Conservation (phyloP, 2,888 invertebrate species). For the Tetanocera ferruginea region DNA sequence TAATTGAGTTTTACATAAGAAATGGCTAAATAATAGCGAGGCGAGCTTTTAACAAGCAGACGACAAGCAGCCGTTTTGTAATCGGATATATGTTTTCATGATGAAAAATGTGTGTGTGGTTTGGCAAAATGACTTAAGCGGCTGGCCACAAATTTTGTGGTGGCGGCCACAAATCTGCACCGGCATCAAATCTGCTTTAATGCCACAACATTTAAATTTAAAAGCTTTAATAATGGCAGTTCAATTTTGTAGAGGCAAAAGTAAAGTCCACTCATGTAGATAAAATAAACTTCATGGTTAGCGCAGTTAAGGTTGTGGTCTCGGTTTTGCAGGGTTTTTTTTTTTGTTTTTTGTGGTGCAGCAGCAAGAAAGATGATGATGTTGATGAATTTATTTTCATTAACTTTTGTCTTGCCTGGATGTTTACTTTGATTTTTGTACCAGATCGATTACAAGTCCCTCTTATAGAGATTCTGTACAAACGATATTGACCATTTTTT, state of each 20-base stretch:
- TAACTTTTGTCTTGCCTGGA: background rate
- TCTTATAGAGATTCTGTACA: background rate
- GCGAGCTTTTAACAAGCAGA: background rate
- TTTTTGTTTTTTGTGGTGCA: background rate
- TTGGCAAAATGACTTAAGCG: background rate
- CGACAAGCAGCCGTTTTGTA: background rate
- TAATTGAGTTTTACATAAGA: slow-evolving; percentile 32
- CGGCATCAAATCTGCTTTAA: background rate
- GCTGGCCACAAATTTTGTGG: background rate
- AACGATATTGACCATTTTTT: background rate
- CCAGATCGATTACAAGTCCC: background rate
- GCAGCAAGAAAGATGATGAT: background rate
- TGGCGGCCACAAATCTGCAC: background rate
- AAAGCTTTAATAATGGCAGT: background rate
- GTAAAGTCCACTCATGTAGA: background rate
- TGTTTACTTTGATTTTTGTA: background rate
- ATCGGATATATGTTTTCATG: background rate
- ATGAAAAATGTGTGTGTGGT: background rate
- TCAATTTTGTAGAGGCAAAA: background rate
- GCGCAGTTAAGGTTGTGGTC: background rate
- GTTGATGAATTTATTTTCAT: slow-evolving; percentile 17
- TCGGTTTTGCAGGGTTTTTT: background rate
- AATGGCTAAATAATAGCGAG: background rate
- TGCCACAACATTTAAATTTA: background rate
- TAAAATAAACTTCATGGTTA: background rate